A percentile compares a stretch with the other conserved stretches of the same genome.
Evolutionary conservation across 2,888 invertebrate species (phyloP).

Genomic region (Linyphia triangularis): DNA sequence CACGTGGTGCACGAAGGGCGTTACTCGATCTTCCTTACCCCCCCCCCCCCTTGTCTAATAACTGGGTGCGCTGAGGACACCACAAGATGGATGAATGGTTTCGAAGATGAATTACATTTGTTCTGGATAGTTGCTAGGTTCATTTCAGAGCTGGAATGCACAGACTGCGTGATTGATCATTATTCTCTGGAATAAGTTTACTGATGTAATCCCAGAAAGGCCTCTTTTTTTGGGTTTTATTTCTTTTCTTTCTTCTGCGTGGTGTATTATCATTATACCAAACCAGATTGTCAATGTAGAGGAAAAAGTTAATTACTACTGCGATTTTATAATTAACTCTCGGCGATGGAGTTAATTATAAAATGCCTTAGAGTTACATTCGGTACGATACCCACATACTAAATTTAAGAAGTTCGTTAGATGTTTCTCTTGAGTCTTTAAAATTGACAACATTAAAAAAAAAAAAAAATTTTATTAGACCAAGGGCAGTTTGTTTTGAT

Average conservation of each 20-base stretch:
- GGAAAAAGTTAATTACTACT: conserved; percentile 66
- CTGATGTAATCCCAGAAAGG: conserved; percentile 71
- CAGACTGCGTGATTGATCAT: conserved; percentile 63
- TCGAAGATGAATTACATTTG: conserved; percentile 73
- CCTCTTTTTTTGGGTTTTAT: conserved; percentile 49
- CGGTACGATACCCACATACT: conserved; percentile 9
- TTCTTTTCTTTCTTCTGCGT: conserved; percentile 22
- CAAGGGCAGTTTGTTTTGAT: too few species aligned
- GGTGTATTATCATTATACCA: conserved; percentile 55
- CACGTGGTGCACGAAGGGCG: conserved; percentile 70
- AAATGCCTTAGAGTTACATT: conserved; percentile 16
- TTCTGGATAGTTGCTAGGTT: conserved; percentile 72
- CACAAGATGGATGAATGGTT: conserved; percentile 69
- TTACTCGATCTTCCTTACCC: conserved; percentile 45
- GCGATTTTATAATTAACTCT: conserved; percentile 51
- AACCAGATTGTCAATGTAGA: conserved; percentile 70
- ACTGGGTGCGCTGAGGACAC: conserved; percentile 67
- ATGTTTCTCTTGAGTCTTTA: too few species aligned
- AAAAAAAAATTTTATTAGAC: too few species aligned
- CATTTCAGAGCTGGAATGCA: conserved; percentile 70
- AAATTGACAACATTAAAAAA: too few species aligned
- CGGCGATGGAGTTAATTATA: conserved; percentile 60
- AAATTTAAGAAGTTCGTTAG: background rate
- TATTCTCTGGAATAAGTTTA: conserved; percentile 44
- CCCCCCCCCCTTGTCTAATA: conserved; percentile 54